Conservation (phyloP, 2,797 vertebrate genomes). For the Poecile montanus region DNA sequence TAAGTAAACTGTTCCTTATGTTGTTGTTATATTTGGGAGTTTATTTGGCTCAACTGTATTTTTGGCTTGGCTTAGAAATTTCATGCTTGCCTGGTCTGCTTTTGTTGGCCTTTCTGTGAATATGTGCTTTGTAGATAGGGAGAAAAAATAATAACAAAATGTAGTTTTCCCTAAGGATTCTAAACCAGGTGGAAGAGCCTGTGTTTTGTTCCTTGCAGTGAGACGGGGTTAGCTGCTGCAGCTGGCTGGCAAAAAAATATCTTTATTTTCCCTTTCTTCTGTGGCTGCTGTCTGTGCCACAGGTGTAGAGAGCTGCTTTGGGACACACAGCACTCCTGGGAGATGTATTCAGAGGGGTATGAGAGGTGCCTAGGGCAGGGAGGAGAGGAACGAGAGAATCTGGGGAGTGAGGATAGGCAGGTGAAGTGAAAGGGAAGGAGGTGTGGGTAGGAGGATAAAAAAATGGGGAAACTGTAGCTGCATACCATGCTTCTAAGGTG, state of each 20-base stretch:
- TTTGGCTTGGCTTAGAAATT: not conserved
- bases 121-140: not conserved
- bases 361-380: not conserved
- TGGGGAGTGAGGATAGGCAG: not conserved
- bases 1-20: not conserved
- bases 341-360: not conserved
- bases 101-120: not conserved
- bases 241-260: not conserved
- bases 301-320: not conserved
- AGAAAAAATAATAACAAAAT: not conserved
- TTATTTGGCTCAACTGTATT: not conserved
- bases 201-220: rapidly evolving
- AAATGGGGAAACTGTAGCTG: not conserved
- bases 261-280: not conserved
- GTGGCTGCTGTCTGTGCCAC: not conserved
- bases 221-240: not conserved
- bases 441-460: not conserved
- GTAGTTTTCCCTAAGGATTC: not conserved
- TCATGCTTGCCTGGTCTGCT: not conserved
- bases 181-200: not conserved
- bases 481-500: not conserved
- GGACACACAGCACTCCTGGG: not conserved
- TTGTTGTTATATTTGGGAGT: not conserved
- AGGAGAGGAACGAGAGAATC: not conserved
- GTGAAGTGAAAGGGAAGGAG: not conserved